phyloP scores from a whole-genome alignment of 2,888 invertebrate genomes.

The Zhengitettix transpicula region DNA sequence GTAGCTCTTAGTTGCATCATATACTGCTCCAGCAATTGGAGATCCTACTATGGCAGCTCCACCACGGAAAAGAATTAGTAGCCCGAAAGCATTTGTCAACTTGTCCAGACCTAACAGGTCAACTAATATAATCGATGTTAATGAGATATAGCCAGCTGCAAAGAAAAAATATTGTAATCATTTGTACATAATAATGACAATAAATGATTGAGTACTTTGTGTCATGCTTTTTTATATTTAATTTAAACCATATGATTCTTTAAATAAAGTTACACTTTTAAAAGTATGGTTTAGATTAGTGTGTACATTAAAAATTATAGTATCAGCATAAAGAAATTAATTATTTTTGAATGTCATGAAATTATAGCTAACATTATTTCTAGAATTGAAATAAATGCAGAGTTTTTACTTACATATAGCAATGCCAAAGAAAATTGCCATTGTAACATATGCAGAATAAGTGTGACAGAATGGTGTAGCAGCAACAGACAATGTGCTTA shows the following conservation, averaged over 20 bases:
- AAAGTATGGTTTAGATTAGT: neutral
- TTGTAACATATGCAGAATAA: constrained; percentile 58
- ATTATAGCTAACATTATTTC: no score
- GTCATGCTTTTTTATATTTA: neutral
- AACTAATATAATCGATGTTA: constrained; percentile 94
- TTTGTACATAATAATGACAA: neutral
- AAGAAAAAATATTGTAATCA: constrained; percentile 9
- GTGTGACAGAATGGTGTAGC: constrained; percentile 67
- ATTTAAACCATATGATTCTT: no score
- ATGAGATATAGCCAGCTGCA: constrained; percentile 88
- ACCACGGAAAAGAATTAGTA: constrained; percentile 88
- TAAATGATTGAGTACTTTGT: no score
- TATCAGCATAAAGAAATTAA: neutral
- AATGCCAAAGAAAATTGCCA: constrained; percentile 79
- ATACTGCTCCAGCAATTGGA: constrained; percentile 73
- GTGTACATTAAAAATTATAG: neutral
- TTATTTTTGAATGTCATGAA: no score
- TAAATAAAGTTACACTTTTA: neutral
- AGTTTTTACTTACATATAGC: constrained; percentile 58
- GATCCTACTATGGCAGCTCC: constrained; percentile 80
- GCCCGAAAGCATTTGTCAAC: constrained; percentile 91
- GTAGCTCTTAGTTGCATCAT: constrained; percentile 69
- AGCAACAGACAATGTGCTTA: constrained; percentile 74
- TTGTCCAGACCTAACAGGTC: constrained; percentile 90
- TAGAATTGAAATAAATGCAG: no score